These are phyloP conservation scores for Philopotamus ludificatus DNA, from an alignment of 1,140 invertebrate species.

Conservation along the genomic window DNA sequence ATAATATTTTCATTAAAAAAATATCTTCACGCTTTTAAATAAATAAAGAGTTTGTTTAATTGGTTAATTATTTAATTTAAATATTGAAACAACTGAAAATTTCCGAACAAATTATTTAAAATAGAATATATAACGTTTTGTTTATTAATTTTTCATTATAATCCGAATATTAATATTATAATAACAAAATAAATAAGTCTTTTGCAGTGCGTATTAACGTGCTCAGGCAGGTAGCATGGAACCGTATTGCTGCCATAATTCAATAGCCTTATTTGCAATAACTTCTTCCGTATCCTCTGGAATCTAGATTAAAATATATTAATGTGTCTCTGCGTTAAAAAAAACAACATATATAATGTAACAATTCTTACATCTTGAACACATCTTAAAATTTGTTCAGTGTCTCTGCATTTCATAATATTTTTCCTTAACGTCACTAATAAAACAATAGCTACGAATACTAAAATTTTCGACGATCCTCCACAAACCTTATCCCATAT, in stretches of 20 bases:
- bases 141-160: too few species aligned
- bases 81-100: neutral
- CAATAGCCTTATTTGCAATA: slow-evolving; percentile 76
- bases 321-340: too few species aligned
- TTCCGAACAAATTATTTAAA: neutral
- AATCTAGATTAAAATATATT: too few species aligned
- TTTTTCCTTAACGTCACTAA: slow-evolving; percentile 67
- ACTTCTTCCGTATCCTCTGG: slow-evolving; percentile 73
- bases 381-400: slow-evolving; percentile 62
- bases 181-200: too few species aligned
- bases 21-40: neutral
- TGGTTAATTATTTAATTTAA: neutral
- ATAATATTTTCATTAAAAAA: neutral
- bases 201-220: slow-evolving; percentile 44
- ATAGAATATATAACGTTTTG: slow-evolving; percentile 29
- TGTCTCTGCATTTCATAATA: slow-evolving; percentile 62
- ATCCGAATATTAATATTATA: too few species aligned
- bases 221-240: slow-evolving; percentile 48
- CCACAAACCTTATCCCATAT: slow-evolving; percentile 88
- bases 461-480: slow-evolving; percentile 77
- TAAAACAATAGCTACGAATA: slow-evolving; percentile 73
- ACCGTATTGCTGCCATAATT: slow-evolving; percentile 68
- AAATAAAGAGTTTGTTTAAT: neutral
- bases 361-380: slow-evolving; percentile 62
- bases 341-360: too few species aligned